Base-by-base conservation (phyloP, 2,113 vertebrate genomes). In the Malurus alboscapulatus region DNA sequence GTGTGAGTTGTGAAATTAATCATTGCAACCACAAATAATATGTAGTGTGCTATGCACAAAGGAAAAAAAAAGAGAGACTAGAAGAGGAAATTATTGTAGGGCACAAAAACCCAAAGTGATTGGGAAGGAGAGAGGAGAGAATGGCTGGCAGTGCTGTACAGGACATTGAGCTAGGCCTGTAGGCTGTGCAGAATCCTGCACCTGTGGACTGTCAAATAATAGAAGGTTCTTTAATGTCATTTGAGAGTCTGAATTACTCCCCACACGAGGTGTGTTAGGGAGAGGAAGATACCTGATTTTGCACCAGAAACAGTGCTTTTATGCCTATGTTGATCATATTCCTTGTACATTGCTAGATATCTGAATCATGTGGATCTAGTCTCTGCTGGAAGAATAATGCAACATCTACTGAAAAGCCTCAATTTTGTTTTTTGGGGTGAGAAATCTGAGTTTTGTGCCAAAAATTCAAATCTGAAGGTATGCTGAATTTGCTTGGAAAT, bases 391-490 rank as follows among this genome's bases (percentile, higher is more conserved):
- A 92, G 58, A 58, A n/a, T 4, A 72, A 25, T 38, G 34, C 38
- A 84, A 19, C 17, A 74, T 17, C 7, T 22, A 22, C 61, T 76
- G 77, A 87, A 76, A 76, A 85, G 42, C 74, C 57, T 84, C 44
- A 10, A 1, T 86, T 94, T 83, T 84, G 8, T 75, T 76, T 91
- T 83, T 36, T 79, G 54, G 25, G 30, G 26, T 91, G 51, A 73
- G 44, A 92, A 79, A 16, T 36, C 51, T 65, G 84, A 80, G 36
- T 54, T 66, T 73, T 71, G 16, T 83, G 48, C 51, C 0, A 58
- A 40, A 85, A 92, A 87, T 83, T 47, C 62, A 55, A 90, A 92
- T 44, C 34, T 12, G 8, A 85, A 96, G 85, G 85, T 96, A 79
- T 86, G 61, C 68, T 90, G 79, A 73, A 72, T 84, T 92, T 84